Conservation (phyloP, 2,113 vertebrate species). For the Alethe castanea region DNA sequence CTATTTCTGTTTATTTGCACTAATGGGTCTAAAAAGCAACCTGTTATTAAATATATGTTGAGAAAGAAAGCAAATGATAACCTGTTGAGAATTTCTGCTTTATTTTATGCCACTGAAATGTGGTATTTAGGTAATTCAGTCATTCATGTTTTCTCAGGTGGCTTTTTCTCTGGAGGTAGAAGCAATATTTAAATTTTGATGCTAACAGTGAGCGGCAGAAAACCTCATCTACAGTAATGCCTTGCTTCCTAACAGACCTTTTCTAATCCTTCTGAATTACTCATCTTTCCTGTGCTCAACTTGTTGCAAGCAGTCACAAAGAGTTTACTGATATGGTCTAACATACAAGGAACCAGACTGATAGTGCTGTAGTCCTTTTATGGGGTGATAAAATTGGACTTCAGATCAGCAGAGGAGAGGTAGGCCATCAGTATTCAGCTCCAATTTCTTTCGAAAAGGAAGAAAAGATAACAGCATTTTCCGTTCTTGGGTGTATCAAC, state of each 20-base stretch:
- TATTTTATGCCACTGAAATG: not conserved
- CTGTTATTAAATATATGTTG: not conserved
- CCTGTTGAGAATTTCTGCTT: not conserved
- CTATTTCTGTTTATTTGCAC: not conserved
- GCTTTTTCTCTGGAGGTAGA: conserved; percentile 25
- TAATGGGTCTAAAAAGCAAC: not conserved
- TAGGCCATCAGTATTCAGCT: conserved; percentile 39
- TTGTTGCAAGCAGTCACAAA: conserved; percentile 31
- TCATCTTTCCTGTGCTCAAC: conserved; percentile 37
- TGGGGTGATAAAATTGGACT: conserved; percentile 48
- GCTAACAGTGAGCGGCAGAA: not conserved
- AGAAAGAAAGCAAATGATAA: not conserved
- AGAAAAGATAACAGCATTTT: conserved; percentile 24
- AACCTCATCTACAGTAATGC: not conserved
- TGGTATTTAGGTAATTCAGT: not conserved
- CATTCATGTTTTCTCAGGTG: conserved; percentile 10
- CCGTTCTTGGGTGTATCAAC: not conserved
- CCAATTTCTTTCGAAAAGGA: not conserved
- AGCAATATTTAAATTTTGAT: not conserved
- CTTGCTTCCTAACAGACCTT: conserved; percentile 49
- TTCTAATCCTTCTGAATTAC: conserved; percentile 46
- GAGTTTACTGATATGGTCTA: conserved; percentile 5
- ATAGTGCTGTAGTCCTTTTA: conserved; percentile 40
- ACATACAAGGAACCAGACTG: conserved; percentile 38
- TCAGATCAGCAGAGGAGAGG: conserved; percentile 39